These are phyloP conservation scores for Melipona quadrifasciata DNA, from an alignment of 1,140 invertebrate species.

Conservation along the genomic window DNA sequence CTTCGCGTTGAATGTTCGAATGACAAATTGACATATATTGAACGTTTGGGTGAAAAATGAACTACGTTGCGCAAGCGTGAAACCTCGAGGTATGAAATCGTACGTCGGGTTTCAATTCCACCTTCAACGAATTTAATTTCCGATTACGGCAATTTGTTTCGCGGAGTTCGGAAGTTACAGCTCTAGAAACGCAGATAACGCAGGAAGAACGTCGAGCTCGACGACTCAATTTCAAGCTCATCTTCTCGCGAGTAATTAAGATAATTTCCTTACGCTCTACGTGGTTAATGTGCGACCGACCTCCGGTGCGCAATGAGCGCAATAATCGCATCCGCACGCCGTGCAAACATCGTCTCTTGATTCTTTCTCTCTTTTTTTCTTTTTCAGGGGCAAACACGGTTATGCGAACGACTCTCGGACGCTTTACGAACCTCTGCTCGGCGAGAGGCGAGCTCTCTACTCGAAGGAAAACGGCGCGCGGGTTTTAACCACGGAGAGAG, in stretches of 20 bases:
- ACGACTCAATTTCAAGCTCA: no score
- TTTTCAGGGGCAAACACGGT: slow-evolving; percentile 26
- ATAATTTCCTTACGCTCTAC: background rate
- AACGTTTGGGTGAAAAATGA: no score
- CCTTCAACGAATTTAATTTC: background rate
- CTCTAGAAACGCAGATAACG: background rate
- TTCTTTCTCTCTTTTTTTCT: background rate
- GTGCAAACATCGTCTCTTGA: background rate
- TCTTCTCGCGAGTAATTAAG: background rate
- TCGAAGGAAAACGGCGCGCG: slow-evolving; percentile 71
- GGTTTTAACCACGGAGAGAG: slow-evolving; percentile 51
- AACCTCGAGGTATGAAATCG: no score
- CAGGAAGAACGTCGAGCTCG: no score
- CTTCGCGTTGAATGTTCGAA: no score
- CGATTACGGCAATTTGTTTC: background rate
- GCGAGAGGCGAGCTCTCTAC: slow-evolving; percentile 76
- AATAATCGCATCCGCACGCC: background rate
- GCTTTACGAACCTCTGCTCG: slow-evolving; percentile 78
- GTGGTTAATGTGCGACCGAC: no score
- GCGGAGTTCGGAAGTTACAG: background rate
- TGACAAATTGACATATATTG: no score
- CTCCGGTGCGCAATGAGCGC: background rate
- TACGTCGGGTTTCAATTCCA: no score
- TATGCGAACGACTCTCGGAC: slow-evolving; percentile 71
- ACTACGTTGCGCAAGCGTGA: no score